Conservation (phyloP, 2,113 vertebrate species). For the Proterorhinus semilunaris region DNA sequence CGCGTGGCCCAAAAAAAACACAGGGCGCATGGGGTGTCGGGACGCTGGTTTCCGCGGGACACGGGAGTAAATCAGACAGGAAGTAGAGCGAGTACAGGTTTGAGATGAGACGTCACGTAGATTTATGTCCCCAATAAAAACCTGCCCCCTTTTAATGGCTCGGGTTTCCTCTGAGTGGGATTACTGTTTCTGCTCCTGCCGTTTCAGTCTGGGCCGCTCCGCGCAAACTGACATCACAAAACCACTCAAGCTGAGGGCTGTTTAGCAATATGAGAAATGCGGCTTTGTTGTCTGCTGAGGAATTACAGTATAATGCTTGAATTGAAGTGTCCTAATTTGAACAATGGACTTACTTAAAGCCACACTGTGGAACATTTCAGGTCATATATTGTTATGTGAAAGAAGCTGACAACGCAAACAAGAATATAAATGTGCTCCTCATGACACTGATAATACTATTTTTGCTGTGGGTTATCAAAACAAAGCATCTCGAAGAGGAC, state of each 20-base stretch:
- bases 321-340: background rate
- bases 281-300: background rate
- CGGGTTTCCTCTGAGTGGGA: constrained; percentile 64
- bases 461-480: no score
- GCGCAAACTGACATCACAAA: constrained; percentile 26
- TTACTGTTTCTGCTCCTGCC: constrained; percentile 30
- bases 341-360: background rate
- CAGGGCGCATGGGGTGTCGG: constrained; percentile 12
- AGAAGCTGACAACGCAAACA: no score
- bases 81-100: constrained; percentile 68
- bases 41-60: constrained; percentile 31
- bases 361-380: no score
- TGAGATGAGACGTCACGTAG: constrained; percentile 76
- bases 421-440: no score
- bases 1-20: constrained; percentile 67
- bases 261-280: background rate
- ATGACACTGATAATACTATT: no score
- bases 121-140: constrained; percentile 77
- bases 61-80: constrained; percentile 74
- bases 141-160: constrained; percentile 70
- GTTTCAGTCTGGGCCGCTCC: constrained; percentile 30
- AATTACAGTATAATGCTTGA: background rate
- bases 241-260: background rate
- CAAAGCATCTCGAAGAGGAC: no score
- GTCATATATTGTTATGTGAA: no score